Conservation (phyloP, 1,140 invertebrate genomes). For the Cheumatopsyche charites region DNA sequence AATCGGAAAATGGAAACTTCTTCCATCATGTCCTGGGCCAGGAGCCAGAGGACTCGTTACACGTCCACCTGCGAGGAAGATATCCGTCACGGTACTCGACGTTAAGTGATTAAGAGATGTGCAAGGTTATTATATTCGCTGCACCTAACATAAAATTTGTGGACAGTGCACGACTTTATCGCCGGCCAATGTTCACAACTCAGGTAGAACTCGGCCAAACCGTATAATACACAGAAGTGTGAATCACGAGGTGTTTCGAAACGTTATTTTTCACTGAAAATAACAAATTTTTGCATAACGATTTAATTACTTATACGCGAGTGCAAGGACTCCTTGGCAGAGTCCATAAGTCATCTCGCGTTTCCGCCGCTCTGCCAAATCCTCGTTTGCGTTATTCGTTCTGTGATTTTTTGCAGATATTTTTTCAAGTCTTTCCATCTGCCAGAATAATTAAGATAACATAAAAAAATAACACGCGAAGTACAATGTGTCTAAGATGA, state of each 20-base stretch:
- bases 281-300: too few relatives aligned
- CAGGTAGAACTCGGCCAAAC: too few relatives aligned
- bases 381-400: constrained; percentile 6
- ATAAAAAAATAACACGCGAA: background rate
- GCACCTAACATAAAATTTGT: background rate
- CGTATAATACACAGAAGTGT: too few relatives aligned
- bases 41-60: constrained; percentile 27
- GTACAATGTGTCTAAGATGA: background rate
- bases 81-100: constrained; percentile 17
- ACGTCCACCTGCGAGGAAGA: constrained; percentile 18
- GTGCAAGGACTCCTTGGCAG: constrained; percentile 16
- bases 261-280: too few relatives aligned
- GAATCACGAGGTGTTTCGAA: too few relatives aligned
- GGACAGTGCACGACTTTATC: background rate
- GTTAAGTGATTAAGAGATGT: background rate
- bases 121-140: background rate
- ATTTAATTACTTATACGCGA: too few relatives aligned
- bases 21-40: background rate
- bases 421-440: background rate
- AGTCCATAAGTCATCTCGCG: constrained; percentile 13
- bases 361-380: constrained; percentile 20
- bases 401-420: background rate
- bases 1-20: too few relatives aligned
- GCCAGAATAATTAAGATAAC: constrained; percentile 21
- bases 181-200: too few relatives aligned